Evolutionary conservation across 2,797 vertebrate species (phyloP), one percentile per base, ranked within the genome.

Genomic region (Tinamus major): DNA sequence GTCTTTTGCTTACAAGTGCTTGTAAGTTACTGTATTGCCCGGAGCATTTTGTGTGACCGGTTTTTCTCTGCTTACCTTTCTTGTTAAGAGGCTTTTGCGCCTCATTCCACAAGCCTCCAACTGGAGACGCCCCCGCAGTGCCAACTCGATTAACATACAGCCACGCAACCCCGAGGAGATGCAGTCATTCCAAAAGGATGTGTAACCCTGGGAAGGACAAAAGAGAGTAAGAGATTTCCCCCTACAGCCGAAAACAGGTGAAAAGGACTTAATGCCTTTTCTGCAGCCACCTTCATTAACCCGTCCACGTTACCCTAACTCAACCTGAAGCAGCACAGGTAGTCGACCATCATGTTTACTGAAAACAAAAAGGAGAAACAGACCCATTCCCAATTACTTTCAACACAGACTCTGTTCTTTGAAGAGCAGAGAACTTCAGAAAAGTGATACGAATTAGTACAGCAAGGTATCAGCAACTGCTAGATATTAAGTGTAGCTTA

Each of bases 141-240:
- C 98, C 96, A 99, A 96, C 95, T 99, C 99, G 8, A 99, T 99
- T 96, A 99, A 97, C 99, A 99, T 99, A 93, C 99, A 99, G 71
- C 99, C 99, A 44, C 99, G 98, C 92, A 99, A 94, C 37, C 99
- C 99, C 3, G 99, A 99, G 3, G 99, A 99, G 97, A 99, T 99
- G 97, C 99, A 99, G 94, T 99, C 99, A 46, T 99, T 99, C 99
- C 99, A 99, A 97, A 99, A 99, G 0, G 99, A 99, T 20, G 99
- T 99, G 97, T 99, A 99, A 94, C 99, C 99, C 99, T 99, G 94
- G 59, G 44, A 92, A 95, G 92, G 96, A 95, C 2, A 9, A 69
- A 74, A 94, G 48, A 33, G 31, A 87, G 81, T 88, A 86, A 96
- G 84, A 2, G 24, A 89, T 2, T 70, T 76, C 44, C 64, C 90